Conservation (phyloP, 2,888 invertebrate genomes). For the Phoronis australis region DNA sequence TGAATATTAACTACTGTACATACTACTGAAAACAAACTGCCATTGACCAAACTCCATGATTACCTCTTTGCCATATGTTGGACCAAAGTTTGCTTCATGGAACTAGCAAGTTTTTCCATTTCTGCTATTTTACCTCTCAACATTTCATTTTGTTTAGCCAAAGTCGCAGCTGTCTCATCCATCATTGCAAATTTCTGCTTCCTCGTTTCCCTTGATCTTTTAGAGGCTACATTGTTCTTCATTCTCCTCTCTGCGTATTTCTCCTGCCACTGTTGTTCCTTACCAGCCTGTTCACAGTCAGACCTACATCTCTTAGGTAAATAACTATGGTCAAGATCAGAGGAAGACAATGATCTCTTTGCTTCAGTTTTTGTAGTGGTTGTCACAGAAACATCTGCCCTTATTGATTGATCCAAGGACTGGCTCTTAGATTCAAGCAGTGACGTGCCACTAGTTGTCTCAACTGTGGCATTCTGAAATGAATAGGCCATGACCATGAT, state of each 20-base stretch:
- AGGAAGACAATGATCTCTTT: not conserved
- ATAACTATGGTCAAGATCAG: conserved; percentile 28
- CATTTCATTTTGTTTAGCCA: conserved; percentile 30
- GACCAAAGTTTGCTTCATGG: conserved; percentile 41
- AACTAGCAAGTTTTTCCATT: conserved; percentile 36
- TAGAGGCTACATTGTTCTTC: conserved; percentile 47
- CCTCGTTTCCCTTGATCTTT: conserved; percentile 36
- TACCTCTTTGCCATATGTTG: conserved; percentile 28
- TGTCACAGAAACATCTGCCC: not conserved
- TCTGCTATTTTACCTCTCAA: conserved; percentile 31
- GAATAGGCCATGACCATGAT: no score
- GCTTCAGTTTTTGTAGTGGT: not conserved
- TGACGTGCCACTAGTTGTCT: no score
- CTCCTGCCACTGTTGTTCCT: no score
- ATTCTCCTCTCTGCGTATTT: conserved; percentile 29
- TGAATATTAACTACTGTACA: no score
- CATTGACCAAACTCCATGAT: no score
- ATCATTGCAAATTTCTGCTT: conserved; percentile 37
- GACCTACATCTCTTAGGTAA: conserved; percentile 5
- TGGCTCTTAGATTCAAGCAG: no score
- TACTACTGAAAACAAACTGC: no score
- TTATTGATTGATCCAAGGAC: no score
- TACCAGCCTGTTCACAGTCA: not conserved
- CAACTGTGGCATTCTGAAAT: no score
- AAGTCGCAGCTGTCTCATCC: conserved; percentile 32